A percentile compares a stretch with the other conserved stretches of the same genome.
These are phyloP conservation scores for Asarcornis scutulata DNA, from an alignment of 2,113 vertebrate genomes.

Conservation along the genomic window DNA sequence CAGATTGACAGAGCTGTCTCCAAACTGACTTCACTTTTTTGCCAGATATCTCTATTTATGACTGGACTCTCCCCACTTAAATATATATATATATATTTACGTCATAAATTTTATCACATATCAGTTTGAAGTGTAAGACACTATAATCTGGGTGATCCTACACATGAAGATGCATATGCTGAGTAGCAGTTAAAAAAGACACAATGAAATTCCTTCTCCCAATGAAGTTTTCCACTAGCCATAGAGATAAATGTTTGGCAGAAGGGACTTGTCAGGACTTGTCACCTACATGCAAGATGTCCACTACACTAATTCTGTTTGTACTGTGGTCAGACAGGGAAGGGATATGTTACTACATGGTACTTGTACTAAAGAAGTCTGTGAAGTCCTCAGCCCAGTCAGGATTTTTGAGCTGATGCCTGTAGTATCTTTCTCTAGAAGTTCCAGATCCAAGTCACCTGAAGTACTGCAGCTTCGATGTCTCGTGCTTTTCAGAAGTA, in stretches of 20 bases:
- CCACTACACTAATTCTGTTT: background rate
- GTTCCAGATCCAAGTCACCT: background rate
- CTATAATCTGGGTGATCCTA: background rate
- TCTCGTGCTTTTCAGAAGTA: background rate
- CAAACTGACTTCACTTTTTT: rapidly evolving
- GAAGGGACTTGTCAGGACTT: background rate
- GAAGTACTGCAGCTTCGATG: background rate
- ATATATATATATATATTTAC: rapidly evolving
- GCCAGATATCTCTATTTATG: background rate
- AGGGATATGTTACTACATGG: background rate
- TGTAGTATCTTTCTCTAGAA: background rate
- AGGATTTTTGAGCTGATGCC: background rate
- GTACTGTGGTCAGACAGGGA: background rate
- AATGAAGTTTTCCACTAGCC: background rate
- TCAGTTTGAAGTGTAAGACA: background rate
- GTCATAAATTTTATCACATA: background rate
- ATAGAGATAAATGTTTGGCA: background rate
- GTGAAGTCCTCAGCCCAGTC: background rate
- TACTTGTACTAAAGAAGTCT: background rate
- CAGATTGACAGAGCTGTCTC: background rate
- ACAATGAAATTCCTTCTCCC: background rate
- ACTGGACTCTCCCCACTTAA: background rate
- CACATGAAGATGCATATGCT: background rate
- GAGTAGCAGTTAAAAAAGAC: background rate
- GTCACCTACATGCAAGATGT: rapidly evolving